Conservation (phyloP, 2,113 vertebrate species). For the Sceloporus tristichus region DNA sequence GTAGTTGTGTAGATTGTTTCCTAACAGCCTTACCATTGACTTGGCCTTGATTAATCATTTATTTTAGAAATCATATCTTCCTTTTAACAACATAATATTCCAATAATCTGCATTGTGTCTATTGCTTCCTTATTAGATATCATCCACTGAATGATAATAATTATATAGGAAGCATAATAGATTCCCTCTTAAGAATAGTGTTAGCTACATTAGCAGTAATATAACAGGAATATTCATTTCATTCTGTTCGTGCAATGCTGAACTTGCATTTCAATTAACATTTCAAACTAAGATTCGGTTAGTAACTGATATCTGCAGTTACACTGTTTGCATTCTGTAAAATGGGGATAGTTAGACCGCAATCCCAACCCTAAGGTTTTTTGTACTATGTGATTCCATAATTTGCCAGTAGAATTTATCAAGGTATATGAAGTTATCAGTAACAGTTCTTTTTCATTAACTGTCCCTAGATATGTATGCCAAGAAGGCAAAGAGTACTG, state of each 20-base stretch:
- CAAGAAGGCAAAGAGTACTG: too few relatives aligned
- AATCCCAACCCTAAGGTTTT: too few relatives aligned
- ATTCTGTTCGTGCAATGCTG: neutral
- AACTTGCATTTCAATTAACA: neutral
- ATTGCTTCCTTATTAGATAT: neutral
- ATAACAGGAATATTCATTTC: neutral
- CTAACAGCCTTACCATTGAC: neutral
- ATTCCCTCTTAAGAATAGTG: neutral
- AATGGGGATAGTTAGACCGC: too few relatives aligned
- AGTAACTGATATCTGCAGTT: too few relatives aligned
- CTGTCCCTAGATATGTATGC: too few relatives aligned
- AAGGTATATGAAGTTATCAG: too few relatives aligned
- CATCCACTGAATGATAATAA: neutral
- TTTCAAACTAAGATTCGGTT: neutral
- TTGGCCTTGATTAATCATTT: neutral
- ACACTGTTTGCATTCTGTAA: too few relatives aligned
- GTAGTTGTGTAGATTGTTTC: neutral
- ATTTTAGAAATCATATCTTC: neutral
- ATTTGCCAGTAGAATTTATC: too few relatives aligned
- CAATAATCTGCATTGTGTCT: neutral
- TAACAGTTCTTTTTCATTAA: too few relatives aligned
- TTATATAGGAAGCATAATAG: neutral
- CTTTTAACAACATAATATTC: too few relatives aligned
- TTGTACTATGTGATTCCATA: too few relatives aligned
- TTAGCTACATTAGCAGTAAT: neutral